These are phyloP conservation scores for Limnodromus scolopaceus DNA, from an alignment of 2,797 vertebrate species.

Conservation along the genomic window DNA sequence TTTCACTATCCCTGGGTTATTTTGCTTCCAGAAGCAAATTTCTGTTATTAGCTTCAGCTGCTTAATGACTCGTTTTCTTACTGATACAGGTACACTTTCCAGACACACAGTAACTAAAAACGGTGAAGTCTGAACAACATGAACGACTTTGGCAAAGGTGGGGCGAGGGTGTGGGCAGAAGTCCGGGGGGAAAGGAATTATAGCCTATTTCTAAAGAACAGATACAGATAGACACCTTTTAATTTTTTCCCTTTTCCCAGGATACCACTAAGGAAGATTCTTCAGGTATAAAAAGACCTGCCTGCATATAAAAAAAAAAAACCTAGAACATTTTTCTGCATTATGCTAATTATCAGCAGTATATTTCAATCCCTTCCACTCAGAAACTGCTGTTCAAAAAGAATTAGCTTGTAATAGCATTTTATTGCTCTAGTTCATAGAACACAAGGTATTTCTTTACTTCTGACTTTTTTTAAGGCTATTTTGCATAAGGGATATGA, in stretches of 20 bases:
- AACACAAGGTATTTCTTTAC: background rate
- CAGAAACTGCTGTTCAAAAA: background rate
- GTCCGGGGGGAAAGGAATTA: background rate
- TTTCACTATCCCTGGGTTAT: background rate
- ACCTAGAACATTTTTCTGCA: background rate
- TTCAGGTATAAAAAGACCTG: background rate
- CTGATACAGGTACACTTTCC: background rate
- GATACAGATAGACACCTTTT: background rate
- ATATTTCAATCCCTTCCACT: background rate
- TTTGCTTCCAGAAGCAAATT: background rate
- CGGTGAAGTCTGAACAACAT: background rate
- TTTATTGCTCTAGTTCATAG: constrained; percentile 20
- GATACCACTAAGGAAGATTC: background rate
- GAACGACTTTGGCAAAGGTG: background rate
- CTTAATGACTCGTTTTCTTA: background rate
- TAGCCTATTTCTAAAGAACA: background rate
- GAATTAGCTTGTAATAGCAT: background rate
- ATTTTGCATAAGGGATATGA: background rate
- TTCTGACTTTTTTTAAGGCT: background rate
- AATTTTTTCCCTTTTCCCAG: background rate
- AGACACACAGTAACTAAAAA: background rate
- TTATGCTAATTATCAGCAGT: background rate
- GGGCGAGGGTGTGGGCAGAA: background rate
- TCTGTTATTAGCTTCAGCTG: background rate
- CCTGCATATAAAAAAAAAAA: background rate